phyloP scores from a whole-genome alignment of 92 coral and sea anemone genomes.

The Paramuricea clavata region DNA sequence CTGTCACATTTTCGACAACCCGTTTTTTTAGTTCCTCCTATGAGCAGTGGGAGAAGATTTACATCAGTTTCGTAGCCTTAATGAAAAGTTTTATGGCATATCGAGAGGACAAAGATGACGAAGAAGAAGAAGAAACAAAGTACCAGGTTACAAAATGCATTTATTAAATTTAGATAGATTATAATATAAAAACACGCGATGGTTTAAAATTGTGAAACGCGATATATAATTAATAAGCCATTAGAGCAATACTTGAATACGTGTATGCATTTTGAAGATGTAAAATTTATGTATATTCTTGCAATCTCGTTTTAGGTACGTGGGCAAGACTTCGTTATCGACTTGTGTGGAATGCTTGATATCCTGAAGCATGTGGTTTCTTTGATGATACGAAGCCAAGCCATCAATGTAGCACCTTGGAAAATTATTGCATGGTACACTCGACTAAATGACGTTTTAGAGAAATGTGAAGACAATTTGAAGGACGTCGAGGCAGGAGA shows the following conservation, averaged over 20 bases:
- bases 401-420: conserved; percentile 34
- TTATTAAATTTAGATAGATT: background rate
- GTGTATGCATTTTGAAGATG: too few relatives aligned
- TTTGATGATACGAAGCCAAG: conserved; percentile 20
- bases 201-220: background rate
- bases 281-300: too few relatives aligned
- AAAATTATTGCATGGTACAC: conserved; percentile 30
- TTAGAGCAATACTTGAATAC: too few relatives aligned
- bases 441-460: background rate
- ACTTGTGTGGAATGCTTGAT: conserved; percentile 36
- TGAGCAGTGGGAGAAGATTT: conserved; percentile 23
- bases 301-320: conserved; percentile 12
- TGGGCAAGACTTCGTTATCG: conserved; percentile 34
- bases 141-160: conserved; percentile 1
- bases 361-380: conserved; percentile 34
- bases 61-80: conserved; percentile 30
- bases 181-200: background rate
- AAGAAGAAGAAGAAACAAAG: conserved; percentile 38
- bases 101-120: conserved; percentile 31
- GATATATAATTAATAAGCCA: too few relatives aligned
- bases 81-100: background rate
- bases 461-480: conserved; percentile 15
- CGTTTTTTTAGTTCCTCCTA: conserved; percentile 38
- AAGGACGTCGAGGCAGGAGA: conserved; percentile 11
- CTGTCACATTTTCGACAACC: conserved; percentile 20